phyloP scores from a whole-genome alignment of 2,113 vertebrate species.

The Meles meles region DNA sequence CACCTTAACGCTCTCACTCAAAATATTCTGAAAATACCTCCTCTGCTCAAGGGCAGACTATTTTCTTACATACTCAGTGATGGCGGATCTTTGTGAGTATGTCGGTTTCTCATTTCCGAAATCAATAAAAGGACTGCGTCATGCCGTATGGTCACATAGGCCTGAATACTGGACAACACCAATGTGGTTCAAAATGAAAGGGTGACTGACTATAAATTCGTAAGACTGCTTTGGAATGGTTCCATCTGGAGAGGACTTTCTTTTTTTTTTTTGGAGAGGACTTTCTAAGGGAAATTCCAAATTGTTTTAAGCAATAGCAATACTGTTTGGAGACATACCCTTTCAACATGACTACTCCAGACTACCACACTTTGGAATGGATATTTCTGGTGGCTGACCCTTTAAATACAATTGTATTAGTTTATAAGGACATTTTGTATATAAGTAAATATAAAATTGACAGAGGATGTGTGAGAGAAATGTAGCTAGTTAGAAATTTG shows the following conservation, averaged over 20 bases:
- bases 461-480: background rate
- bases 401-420: background rate
- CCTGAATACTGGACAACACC: background rate
- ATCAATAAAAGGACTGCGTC: background rate
- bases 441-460: background rate
- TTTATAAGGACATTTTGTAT: background rate
- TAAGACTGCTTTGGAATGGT: constrained; percentile 1
- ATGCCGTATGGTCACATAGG: background rate
- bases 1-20: background rate
- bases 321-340: background rate
- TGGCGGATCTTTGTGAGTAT: background rate
- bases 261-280: background rate
- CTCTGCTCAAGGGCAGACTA: background rate
- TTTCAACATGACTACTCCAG: background rate
- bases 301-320: constrained; percentile 5
- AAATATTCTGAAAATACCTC: constrained; percentile 11
- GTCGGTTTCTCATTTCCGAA: constrained; percentile 26
- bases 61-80: background rate
- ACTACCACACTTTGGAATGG: background rate
- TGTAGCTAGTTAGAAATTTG: constrained; percentile 13
- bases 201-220: background rate
- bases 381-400: background rate
- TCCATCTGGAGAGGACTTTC: constrained; percentile 6
- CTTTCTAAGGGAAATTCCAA: constrained; percentile 19
- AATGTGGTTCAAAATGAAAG: constrained; percentile 31